phyloP scores from a whole-genome alignment of 2,113 vertebrate genomes.

The Petrocephalus zakoni region DNA sequence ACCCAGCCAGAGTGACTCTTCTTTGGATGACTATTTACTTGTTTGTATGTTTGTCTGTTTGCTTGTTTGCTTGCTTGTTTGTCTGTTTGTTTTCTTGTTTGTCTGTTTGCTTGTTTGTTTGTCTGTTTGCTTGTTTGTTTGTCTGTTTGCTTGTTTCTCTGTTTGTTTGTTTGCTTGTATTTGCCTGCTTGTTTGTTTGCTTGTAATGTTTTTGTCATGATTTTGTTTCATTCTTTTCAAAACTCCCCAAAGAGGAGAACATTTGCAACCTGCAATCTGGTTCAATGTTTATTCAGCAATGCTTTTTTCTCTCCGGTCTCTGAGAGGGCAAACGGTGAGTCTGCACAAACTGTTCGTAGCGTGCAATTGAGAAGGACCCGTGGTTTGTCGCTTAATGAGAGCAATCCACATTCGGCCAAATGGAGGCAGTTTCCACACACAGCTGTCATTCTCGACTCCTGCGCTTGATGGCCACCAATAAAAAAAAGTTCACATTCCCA shows the following conservation, averaged over 20 bases:
- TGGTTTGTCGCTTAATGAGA: constrained; percentile 30
- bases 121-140: neutral
- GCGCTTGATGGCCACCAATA: constrained; percentile 44
- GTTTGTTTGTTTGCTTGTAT: neutral
- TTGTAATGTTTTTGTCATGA: no score
- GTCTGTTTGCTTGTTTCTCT: no score
- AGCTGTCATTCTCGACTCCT: constrained; percentile 16
- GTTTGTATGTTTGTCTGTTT: neutral
- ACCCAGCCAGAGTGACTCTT: neutral
- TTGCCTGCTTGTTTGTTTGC: neutral
- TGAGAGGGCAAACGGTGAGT: neutral
- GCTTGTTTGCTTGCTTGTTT: neutral
- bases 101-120: neutral
- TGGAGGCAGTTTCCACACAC: constrained; percentile 13
- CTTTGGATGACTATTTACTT: neutral
- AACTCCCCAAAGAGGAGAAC: neutral
- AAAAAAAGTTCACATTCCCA: constrained; percentile 49
- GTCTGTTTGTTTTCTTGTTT: neutral
- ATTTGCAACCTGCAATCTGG: neutral
- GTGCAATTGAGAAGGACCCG: constrained; percentile 30
- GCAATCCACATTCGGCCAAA: constrained; percentile 35
- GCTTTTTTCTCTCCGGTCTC: neutral
- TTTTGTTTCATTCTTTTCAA: neutral
- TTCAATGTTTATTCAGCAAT: neutral
- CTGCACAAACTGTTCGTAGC: constrained; percentile 17